Evolutionary conservation across 2,113 vertebrate genomes (phyloP), one percentile per base, ranked within the genome.

Genomic region (Acanthisitta chloris): DNA sequence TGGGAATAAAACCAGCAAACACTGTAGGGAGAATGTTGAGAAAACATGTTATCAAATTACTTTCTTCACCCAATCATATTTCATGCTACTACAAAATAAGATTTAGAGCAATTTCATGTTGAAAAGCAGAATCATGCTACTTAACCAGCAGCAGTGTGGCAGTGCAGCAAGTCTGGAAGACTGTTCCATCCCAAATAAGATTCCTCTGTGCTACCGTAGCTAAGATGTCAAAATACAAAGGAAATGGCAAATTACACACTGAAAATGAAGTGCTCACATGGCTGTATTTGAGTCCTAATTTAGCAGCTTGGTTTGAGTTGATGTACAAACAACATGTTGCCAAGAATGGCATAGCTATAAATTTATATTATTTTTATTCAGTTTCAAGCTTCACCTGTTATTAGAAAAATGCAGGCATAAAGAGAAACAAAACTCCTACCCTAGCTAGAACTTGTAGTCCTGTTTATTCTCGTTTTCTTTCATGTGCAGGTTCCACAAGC

Each of bases 41-140:
- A 82, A 91, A 96, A 96, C 74, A 49, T 65, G 86, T 94, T 95
- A 93, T 88, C 66, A 48, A 95, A 96, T 94, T 85, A 92, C 86
- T 92, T 96, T 94, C 86, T 96, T 95, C 76, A 83, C 86, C 94
- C 97, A 97, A 97, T 97, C 97, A 95, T 86, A 87, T 92, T 97
- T 97, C 96, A 96, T 95, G 96, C 96, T 95, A 93, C 96, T 80
- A 90, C 77, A 85, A 97, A 97, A 97, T 95, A 86, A 81, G 28
- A 70, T 96, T 97, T 96, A 96, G 70, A 91, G 86, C 85, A 93
- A 96, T 97, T 96, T 97, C 81, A 71, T 4, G 76, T 96, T 95
- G 94, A 94, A 97, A 97, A 85, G 45, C 67, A 88, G 81, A 97
- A 94, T 76, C 93, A 28, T 16, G 91, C 76, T 93, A 92, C 94